Conservation (phyloP, 2,888 invertebrate species). For the Cephus rjabovi region DNA sequence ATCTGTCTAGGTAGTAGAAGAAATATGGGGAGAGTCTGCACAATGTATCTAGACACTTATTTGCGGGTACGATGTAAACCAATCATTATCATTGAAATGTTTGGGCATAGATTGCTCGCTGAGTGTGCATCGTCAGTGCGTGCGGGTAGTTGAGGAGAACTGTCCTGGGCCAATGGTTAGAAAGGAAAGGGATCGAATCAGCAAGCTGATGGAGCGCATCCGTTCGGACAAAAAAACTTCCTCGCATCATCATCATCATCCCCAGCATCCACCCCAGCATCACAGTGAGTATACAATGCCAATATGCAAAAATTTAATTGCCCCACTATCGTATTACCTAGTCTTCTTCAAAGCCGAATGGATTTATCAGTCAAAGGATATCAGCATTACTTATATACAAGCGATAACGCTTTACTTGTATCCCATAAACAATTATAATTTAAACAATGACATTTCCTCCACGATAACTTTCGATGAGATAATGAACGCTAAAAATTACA, state of each 20-base stretch:
- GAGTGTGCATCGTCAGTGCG: constrained; percentile 87
- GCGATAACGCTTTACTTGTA: neutral
- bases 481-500: neutral
- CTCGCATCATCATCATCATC: constrained; percentile 60
- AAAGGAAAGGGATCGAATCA: constrained; percentile 77
- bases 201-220: constrained; percentile 79
- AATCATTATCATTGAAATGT: constrained; percentile 12
- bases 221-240: constrained; percentile 68
- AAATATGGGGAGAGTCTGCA: neutral
- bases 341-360: neutral
- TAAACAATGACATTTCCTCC: neutral
- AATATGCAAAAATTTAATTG: neutral
- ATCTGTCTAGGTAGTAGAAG: neutral
- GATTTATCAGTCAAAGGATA: neutral
- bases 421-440: neutral
- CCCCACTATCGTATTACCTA: neutral
- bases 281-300: constrained; percentile 40
- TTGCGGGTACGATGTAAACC: constrained; percentile 4
- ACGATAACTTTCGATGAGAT: neutral
- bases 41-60: constrained; percentile 5
- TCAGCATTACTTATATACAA: neutral
- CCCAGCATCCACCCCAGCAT: constrained; percentile 53
- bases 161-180: constrained; percentile 79
- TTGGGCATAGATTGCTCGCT: constrained; percentile 82
- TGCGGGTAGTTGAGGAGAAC: constrained; percentile 81